Conservation (phyloP, 2,888 invertebrate species). For the Lucinisca nassula region DNA sequence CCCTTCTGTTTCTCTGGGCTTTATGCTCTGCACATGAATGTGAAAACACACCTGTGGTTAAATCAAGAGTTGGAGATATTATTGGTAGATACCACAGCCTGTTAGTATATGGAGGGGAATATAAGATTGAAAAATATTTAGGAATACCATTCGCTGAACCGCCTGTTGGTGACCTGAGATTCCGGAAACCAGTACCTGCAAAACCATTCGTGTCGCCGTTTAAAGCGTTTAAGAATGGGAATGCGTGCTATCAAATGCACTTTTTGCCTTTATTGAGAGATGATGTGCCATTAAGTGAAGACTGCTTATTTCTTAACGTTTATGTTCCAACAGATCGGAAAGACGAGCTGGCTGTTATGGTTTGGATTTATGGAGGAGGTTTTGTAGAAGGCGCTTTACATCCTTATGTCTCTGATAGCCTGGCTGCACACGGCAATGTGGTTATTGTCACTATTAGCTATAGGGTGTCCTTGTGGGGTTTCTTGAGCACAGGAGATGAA, state of each 20-base stretch:
- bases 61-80: not conserved
- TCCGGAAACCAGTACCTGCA: not conserved
- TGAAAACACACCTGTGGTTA: not conserved
- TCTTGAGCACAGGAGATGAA: not conserved
- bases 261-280: not conserved
- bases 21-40: no score
- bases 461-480: not conserved
- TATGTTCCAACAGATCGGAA: not conserved
- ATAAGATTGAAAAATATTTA: not conserved
- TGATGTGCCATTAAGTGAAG: not conserved
- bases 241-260: not conserved
- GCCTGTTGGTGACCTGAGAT: not conserved
- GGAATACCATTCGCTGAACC: conserved; percentile 1
- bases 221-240: not conserved
- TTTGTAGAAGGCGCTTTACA: not conserved
- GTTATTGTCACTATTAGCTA: conserved; percentile 6
- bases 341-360: not conserved
- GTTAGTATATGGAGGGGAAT: not conserved
- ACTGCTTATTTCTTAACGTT: not conserved
- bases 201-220: not conserved
- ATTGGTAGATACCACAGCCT: not conserved
- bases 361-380: not conserved
- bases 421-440: not conserved
- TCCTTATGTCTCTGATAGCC: not conserved
- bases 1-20: no score